phyloP scores from a whole-genome alignment of 2,113 vertebrate genomes.

The Maccullochella peelii region DNA sequence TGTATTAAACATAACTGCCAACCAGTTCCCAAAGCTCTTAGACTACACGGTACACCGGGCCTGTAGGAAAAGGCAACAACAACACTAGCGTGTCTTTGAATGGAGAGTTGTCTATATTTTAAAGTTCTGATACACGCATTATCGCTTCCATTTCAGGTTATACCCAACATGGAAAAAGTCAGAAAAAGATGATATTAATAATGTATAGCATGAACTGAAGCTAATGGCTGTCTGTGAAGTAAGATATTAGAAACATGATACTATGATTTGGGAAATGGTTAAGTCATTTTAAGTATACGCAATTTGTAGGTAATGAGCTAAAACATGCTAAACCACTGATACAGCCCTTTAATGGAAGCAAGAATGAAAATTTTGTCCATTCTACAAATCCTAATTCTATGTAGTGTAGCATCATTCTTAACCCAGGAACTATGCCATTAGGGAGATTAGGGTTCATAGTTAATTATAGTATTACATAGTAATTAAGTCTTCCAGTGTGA shows the following conservation, averaged over 20 bases:
- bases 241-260: not conserved
- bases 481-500: constrained; percentile 22
- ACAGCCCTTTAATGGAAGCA: not conserved
- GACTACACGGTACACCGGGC: not conserved
- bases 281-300: not conserved
- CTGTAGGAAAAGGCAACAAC: not conserved
- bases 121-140: not conserved
- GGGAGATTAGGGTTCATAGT: not conserved
- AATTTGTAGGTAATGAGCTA: not conserved
- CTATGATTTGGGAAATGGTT: not conserved
- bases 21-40: not conserved
- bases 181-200: not conserved
- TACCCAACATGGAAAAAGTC: not conserved
- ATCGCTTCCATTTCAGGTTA: not conserved
- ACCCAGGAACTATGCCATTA: not conserved
- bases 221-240: not conserved
- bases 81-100: not conserved
- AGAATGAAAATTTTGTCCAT: constrained; percentile 13
- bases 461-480: constrained; percentile 20
- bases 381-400: constrained; percentile 49
- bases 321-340: not conserved
- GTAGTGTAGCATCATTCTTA: constrained; percentile 16
- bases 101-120: not conserved
- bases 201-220: not conserved
- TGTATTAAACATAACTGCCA: not conserved